phyloP scores from a whole-genome alignment of 2,888 invertebrate species.

The Apodemia duryi region DNA sequence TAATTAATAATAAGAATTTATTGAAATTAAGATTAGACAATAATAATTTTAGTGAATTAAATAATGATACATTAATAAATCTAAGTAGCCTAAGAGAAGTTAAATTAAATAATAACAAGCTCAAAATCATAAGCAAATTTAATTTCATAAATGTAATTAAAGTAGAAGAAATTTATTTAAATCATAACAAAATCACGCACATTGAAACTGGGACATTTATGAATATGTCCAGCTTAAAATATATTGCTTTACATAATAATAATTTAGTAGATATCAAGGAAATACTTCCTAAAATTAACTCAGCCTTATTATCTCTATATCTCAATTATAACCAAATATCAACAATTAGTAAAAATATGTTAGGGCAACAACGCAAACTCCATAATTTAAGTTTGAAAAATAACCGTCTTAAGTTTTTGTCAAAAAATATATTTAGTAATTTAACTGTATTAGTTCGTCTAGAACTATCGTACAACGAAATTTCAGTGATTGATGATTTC shows the following conservation, averaged over 20 bases:
- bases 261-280: constrained; percentile 86
- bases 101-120: constrained; percentile 89
- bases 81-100: constrained; percentile 86
- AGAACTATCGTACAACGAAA: constrained; percentile 88
- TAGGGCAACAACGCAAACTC: constrained; percentile 88
- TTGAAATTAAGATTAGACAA: constrained; percentile 91
- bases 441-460: constrained; percentile 85
- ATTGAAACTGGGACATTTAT: constrained; percentile 90
- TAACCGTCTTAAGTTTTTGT: constrained; percentile 86
- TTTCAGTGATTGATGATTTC: constrained; percentile 88
- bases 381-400: constrained; percentile 86
- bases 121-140: constrained; percentile 85
- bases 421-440: constrained; percentile 86
- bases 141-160: constrained; percentile 88
- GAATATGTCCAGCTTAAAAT: constrained; percentile 86
- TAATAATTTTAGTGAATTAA: constrained; percentile 88
- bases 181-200: constrained; percentile 89
- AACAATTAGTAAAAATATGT: constrained; percentile 85
- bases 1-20: constrained; percentile 86
- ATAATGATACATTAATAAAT: constrained; percentile 88
- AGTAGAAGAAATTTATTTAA: constrained; percentile 89
- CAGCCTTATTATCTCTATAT: constrained; percentile 86
- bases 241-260: constrained; percentile 91
- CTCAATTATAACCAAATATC: constrained; percentile 88
- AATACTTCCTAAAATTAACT: constrained; percentile 84